Evolutionary conservation across 2,888 invertebrate genomes (phyloP), one percentile per base, ranked within the genome.

Genomic region (Cistogaster globosa): DNA sequence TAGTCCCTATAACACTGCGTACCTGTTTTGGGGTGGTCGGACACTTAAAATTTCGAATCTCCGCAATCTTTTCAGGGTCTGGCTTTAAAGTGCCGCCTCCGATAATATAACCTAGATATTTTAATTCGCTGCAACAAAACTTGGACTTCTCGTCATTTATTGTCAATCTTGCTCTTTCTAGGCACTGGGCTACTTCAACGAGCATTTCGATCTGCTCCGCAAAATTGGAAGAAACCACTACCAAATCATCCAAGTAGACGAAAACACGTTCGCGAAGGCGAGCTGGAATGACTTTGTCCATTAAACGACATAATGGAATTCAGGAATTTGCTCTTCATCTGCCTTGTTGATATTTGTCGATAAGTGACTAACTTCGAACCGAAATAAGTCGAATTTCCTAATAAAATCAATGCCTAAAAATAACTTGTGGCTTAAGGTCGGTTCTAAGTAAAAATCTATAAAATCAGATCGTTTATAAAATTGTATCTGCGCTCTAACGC

Each of bases 361-460:
- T 38, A 38, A 38, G 11, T 11, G 7, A 11, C 2, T 38, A 38
- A 38, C 11, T 11, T 38, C 45, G 14, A 45, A 45, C 5, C 5
- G 12, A 45, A 45, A 45, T 16, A 45, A 16, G 14, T 45, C 12
- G 16, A 45, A 45, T 12, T 45, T 45, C 11, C 16, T 45, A 16
- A 45, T 45, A 45, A 45, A 45, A 16, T 45, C 45, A 45, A 16
- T 16, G 45, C 45, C 45, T 16, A 45, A 16, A 45, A 45, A 45
- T 45, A 45, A 45, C 5, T 45, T 16, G 5, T 45, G 2, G 6
- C 12, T 51, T 55, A 7, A 83, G 51, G 68, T 42, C 0, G 86
- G 77, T 4, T 82, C 82, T 2, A 84, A 22, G 16, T 81, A 84
- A 12, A 84, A 63, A 42, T 45, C 45, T 1, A 75, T 8, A 45